Conservation (phyloP, 2,113 vertebrate genomes). For the Gymnorhina tibicen region DNA sequence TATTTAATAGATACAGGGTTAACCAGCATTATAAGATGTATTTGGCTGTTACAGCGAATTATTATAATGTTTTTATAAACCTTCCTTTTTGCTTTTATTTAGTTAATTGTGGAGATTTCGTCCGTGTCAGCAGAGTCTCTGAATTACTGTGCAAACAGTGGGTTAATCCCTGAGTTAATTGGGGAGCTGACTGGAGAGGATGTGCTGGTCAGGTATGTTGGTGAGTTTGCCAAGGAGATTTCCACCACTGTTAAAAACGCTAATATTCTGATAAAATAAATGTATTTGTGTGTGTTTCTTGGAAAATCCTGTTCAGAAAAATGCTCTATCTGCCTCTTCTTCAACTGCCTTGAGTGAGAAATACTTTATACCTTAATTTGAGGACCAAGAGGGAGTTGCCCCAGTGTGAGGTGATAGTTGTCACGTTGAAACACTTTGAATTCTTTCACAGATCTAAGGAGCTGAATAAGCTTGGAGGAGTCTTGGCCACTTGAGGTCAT, state of each 20-base stretch:
- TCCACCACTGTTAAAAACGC: accelerated
- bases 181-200: constrained; percentile 91
- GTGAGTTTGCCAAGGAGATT: background rate
- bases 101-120: constrained; percentile 89
- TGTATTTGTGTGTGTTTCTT: accelerated
- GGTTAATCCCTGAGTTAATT: constrained; percentile 84
- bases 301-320: background rate
- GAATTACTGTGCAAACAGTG: constrained; percentile 83
- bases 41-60: background rate
- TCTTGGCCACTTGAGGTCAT: accelerated
- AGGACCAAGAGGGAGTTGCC: background rate
- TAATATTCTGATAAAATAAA: background rate
- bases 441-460: background rate
- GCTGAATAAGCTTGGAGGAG: background rate
- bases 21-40: background rate
- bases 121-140: constrained; percentile 84
- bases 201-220: constrained; percentile 84
- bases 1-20: background rate
- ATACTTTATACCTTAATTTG: background rate
- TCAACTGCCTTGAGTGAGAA: background rate
- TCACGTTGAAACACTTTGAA: accelerated
- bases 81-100: background rate
- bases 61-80: background rate
- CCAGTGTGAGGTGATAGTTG: background rate
- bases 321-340: accelerated